Base-by-base conservation (phyloP, 2,888 invertebrate genomes). In the Ennomos fuscantarius region DNA sequence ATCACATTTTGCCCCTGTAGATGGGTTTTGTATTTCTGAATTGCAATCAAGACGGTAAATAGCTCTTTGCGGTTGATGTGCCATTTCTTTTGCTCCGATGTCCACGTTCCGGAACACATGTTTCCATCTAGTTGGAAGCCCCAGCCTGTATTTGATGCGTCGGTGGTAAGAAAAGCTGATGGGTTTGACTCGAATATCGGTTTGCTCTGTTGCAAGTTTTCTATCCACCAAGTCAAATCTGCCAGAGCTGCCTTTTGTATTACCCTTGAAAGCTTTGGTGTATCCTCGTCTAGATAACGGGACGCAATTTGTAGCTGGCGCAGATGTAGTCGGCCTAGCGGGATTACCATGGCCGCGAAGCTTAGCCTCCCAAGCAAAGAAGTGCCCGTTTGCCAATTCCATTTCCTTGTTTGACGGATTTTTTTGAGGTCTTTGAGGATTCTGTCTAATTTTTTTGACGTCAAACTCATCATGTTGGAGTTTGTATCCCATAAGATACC, bases 41-140 rank as follows among this genome's bases (percentile, higher is more conserved):
- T 15, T 1, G 60, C 66, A 9, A 65, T 39, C 8, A 24, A 31
- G 0, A 72, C 65, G 0, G 69, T 42, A 11, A 36, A 69, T 0
- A 74, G 32, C 15, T 72, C 71, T 39, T 68, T 74, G 9, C 37
- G n/a, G 51, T 73, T 74, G 45, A 63, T 63, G 15, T 74, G 73
- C 68, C 70, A 72, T 0, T 6, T 0, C 6, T 6, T 0, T 35
- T 72, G 70, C 0, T 58, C 44, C 1, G 13, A 8, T 0, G 52
- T 54, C 72, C 73, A 73, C 62, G 60, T 0, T 62, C 57, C 0
- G 52, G 58, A 0, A 36, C 1, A 9, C 61, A 63, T 1, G 65
- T 51, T 8, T 2, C 57, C 1, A 53, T 51, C 15, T 3, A 15
- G 3, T 3, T 15, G 15, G 3, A 15, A 1, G 1, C 15, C 15